Evolutionary conservation across 1,140 invertebrate species (phyloP).

Genomic region (Pogonus chalceus): DNA sequence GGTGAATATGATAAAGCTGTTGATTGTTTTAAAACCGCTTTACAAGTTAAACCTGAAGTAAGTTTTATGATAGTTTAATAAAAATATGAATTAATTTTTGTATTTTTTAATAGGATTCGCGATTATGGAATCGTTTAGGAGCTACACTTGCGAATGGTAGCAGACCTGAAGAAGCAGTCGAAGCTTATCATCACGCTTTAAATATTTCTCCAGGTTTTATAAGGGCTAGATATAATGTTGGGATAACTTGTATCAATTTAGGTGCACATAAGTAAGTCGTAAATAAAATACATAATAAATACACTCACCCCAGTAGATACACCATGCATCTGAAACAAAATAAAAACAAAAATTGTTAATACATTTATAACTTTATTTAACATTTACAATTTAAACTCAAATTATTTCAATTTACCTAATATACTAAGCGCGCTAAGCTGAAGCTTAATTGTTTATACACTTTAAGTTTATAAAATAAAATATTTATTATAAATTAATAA

Average conservation of each 20-base stretch:
- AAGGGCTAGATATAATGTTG: slow-evolving; percentile 92
- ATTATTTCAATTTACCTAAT: not conserved
- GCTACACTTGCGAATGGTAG: slow-evolving; percentile 95
- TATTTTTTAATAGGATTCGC: slow-evolving; percentile 60
- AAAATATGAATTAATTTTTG: not conserved
- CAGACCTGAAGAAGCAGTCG: slow-evolving; percentile 88
- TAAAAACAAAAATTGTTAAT: slow-evolving; percentile 3
- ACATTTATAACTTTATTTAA: not conserved
- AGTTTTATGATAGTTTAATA: slow-evolving; percentile 22
- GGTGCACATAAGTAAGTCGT: slow-evolving; percentile 68
- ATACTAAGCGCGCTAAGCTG: no score
- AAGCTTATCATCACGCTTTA: slow-evolving; percentile 88
- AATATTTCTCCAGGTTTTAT: slow-evolving; percentile 92
- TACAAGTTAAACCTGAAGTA: slow-evolving; percentile 71
- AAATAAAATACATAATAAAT: slow-evolving; percentile 3
- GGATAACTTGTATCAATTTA: slow-evolving; percentile 96
- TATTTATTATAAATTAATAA: no score
- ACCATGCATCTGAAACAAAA: slow-evolving; percentile 9
- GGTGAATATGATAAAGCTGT: slow-evolving; percentile 92
- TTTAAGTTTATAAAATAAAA: no score
- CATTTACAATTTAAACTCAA: not conserved
- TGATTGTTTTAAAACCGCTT: slow-evolving; percentile 88
- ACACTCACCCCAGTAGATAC: slow-evolving; percentile 1
- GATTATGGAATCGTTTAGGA: slow-evolving; percentile 94
- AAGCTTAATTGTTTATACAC: no score